Evolutionary conservation across 37 sponge, comb jelly and placozoan species (phyloP).

Genomic region (Amphimedon queenslandica): DNA sequence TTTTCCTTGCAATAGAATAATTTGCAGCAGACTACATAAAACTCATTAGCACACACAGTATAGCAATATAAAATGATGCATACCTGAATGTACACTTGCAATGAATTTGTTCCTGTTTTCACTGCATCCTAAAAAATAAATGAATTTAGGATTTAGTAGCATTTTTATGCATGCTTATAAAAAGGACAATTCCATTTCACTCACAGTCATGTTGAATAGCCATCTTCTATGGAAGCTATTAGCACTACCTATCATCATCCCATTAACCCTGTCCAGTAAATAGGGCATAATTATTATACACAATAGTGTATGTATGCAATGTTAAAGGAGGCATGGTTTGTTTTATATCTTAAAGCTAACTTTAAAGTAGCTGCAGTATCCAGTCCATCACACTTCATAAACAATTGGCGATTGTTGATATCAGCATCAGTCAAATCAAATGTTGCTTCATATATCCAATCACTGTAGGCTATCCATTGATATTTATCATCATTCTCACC

Average conservation of each 20-base stretch:
- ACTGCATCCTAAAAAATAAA: slow-evolving; percentile 23
- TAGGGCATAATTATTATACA: neutral
- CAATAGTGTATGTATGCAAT: neutral
- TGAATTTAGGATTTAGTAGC: too few species aligned
- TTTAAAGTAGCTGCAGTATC: slow-evolving; percentile 73
- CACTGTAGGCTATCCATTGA: slow-evolving; percentile 65
- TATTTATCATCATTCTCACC: slow-evolving; percentile 64
- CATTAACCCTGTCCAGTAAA: too few species aligned
- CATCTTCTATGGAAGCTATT: slow-evolving; percentile 51
- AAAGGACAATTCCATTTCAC: neutral
- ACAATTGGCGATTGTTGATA: slow-evolving; percentile 11
- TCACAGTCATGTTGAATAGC: slow-evolving; percentile 67
- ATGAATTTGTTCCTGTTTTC: slow-evolving; percentile 23
- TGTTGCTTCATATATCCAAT: slow-evolving; percentile 53
- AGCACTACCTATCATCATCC: slow-evolving; percentile 33
- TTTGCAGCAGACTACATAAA: slow-evolving; percentile 56
- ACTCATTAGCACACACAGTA: neutral
- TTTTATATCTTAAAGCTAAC: slow-evolving; percentile 24
- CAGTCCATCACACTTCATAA: slow-evolving; percentile 73
- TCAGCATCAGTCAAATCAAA: slow-evolving; percentile 19
- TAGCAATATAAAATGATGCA: neutral
- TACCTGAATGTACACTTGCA: slow-evolving; percentile 8
- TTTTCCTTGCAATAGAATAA: slow-evolving; percentile 36
- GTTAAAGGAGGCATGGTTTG: neutral
- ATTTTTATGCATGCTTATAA: neutral